These are phyloP conservation scores for Mustelus asterias DNA, from an alignment of 2,113 vertebrate genomes.

Conservation along the genomic window DNA sequence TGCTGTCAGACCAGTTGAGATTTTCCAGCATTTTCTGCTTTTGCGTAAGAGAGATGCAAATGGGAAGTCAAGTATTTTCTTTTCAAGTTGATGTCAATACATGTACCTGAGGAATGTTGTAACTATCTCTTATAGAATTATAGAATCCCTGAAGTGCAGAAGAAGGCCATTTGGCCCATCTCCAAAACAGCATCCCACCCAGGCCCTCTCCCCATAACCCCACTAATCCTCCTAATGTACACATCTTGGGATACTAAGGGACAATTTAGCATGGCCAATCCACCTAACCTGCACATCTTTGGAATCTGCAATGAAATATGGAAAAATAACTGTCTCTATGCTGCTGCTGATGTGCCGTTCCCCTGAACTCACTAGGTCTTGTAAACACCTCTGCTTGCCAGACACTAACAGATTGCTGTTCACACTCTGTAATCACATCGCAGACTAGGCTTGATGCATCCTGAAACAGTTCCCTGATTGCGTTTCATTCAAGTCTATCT, in stretches of 20 bases:
- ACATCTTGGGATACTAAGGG: no score
- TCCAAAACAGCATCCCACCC: no score
- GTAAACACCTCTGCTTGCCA: not conserved
- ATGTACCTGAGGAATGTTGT: no score
- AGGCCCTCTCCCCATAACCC: no score
- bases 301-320: not conserved
- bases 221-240: no score
- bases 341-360: not conserved
- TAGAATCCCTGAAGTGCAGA: no score
- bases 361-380: not conserved
- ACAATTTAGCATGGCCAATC: no score
- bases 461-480: slow-evolving; percentile 8
- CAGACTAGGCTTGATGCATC: not conserved
- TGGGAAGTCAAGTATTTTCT: not conserved
- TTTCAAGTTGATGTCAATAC: not conserved
- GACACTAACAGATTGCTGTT: slow-evolving; percentile 6
- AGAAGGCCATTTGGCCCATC: no score
- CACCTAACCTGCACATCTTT: no score
- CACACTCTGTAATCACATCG: not conserved
- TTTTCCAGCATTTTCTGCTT: no score
- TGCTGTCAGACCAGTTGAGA: no score
- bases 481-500: slow-evolving; percentile 1
- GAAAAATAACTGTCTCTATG: not conserved
- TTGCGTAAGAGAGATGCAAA: no score
- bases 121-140: not conserved